phyloP scores from a whole-genome alignment of 2,888 invertebrate genomes.

The Ischnus inquisitorius region DNA sequence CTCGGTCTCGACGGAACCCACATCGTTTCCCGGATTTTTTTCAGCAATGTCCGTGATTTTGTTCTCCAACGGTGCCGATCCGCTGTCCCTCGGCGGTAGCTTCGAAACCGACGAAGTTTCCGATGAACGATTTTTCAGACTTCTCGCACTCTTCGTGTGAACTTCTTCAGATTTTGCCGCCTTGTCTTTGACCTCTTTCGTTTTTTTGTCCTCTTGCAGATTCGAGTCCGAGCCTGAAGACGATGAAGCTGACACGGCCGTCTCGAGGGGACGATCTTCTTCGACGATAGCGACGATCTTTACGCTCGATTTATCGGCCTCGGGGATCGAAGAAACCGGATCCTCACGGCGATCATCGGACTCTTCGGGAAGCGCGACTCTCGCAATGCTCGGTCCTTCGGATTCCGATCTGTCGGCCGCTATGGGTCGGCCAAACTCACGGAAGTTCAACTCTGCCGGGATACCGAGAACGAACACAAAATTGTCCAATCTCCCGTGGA shows the following conservation, averaged over 20 bases:
- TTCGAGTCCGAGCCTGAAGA: constrained; percentile 1
- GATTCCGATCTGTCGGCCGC: no score
- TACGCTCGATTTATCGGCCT: constrained; percentile 4
- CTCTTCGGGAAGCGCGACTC: constrained; percentile 49
- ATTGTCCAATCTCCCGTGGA: constrained; percentile 91
- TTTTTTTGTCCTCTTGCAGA: constrained; percentile 1
- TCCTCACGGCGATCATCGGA: constrained; percentile 38
- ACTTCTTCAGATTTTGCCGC: constrained; percentile 5
- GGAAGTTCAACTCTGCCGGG: constrained; percentile 52
- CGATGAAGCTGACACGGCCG: background rate
- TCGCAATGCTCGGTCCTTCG: background rate
- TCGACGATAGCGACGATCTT: constrained; percentile 59
- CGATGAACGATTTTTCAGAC: constrained; percentile 10
- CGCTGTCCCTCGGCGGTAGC: constrained; percentile 14
- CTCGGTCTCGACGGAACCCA: constrained; percentile 27
- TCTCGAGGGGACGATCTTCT: constrained; percentile 39
- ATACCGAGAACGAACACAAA: constrained; percentile 89
- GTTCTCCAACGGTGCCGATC: constrained; percentile 18
- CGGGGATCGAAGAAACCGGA: constrained; percentile 41
- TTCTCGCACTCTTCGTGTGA: constrained; percentile 38
- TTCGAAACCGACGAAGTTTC: constrained; percentile 34
- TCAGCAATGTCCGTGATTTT: background rate
- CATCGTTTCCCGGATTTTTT: constrained; percentile 7
- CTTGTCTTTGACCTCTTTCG: background rate
- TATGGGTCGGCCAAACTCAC: no score